These are phyloP conservation scores for Choloepus hoffmanni DNA, from an alignment of 2,113 vertebrate genomes.

Conservation along the genomic window DNA sequence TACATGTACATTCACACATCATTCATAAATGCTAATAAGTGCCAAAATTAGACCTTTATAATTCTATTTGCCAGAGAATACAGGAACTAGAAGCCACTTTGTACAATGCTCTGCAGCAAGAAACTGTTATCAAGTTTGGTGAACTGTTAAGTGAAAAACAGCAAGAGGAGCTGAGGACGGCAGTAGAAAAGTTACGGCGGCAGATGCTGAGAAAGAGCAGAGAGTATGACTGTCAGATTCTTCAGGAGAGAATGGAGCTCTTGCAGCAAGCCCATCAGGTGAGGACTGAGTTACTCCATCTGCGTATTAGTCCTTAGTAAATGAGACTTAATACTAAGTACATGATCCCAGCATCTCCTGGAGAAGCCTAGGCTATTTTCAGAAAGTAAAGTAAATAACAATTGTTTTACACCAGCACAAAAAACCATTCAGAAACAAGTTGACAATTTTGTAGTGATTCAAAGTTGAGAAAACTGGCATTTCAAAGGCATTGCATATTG, in stretches of 20 bases:
- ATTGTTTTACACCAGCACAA: neutral
- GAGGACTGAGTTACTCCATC: neutral
- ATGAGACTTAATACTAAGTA: neutral
- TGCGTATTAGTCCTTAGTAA: neutral
- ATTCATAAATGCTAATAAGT: neutral
- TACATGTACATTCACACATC: neutral
- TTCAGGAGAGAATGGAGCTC: slow-evolving; percentile 98
- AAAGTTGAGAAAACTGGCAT: neutral
- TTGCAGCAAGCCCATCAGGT: slow-evolving; percentile 99
- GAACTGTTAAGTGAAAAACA: slow-evolving; percentile 96
- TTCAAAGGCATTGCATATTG: neutral
- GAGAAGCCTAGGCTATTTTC: neutral
- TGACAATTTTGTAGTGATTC: neutral
- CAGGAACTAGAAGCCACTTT: slow-evolving; percentile 99
- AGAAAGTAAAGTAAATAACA: neutral
- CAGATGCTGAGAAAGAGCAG: slow-evolving; percentile 99
- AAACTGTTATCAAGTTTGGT: slow-evolving; percentile 97
- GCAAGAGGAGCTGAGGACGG: slow-evolving; percentile 94
- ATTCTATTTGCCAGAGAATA: slow-evolving; percentile 93
- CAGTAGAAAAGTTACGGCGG: slow-evolving; percentile 96
- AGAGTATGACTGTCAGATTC: slow-evolving; percentile 98
- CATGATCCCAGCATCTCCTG: neutral
- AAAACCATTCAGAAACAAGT: neutral
- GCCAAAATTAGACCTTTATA: slow-evolving; percentile 57
- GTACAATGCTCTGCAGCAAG: slow-evolving; percentile 99